Conservation (phyloP, 2,888 invertebrate species). For the Acrobasis consociella region DNA sequence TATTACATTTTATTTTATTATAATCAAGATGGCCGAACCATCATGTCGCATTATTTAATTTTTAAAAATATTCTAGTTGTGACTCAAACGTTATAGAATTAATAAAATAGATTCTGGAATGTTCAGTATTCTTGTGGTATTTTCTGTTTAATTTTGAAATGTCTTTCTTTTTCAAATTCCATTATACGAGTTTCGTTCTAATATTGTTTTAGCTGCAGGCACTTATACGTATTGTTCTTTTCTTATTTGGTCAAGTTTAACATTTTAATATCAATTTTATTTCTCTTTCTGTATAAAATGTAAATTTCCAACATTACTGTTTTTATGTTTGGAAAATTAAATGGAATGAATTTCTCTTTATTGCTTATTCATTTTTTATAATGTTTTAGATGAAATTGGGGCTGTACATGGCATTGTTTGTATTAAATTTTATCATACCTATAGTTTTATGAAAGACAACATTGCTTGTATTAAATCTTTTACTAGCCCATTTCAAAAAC, state of each 20-base stretch:
- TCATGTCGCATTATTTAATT: no score
- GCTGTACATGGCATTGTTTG: no score
- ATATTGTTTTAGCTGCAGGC: background rate
- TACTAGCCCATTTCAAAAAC: no score
- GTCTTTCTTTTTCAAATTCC: background rate
- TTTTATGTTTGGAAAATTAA: background rate
- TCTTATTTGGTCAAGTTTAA: background rate
- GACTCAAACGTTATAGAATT: background rate
- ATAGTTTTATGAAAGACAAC: no score
- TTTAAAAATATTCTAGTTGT: background rate
- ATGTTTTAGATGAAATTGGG: background rate
- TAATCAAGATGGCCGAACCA: no score
- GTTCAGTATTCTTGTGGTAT: background rate
- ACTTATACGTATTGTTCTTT: background rate
- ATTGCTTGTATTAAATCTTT: no score
- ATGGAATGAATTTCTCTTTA: background rate
- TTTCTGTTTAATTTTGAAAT: constrained; percentile 3
- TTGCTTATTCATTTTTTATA: background rate
- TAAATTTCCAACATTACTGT: background rate
- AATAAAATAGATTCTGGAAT: background rate
- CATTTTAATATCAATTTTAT: background rate
- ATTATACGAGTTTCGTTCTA: background rate
- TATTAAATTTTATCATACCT: no score
- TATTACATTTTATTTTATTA: no score
- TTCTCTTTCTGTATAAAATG: background rate